A percentile compares a stretch with the other conserved stretches of the same genome.
Conservation (phyloP, 2,888 invertebrate species). For the Acanthosepion esculentum region DNA sequence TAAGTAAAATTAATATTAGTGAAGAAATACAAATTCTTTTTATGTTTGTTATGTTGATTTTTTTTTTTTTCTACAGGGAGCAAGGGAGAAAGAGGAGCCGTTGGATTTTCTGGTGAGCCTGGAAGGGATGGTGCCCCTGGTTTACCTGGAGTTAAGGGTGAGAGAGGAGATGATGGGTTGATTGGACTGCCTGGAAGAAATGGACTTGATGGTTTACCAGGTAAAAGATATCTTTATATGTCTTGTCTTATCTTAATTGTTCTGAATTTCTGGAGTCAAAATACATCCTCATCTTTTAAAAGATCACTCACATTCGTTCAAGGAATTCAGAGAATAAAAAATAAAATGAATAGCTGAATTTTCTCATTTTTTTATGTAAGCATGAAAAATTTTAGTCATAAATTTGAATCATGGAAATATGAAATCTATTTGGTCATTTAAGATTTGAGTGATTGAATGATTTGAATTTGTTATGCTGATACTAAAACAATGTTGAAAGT, state of each 20-base stretch:
- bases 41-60: background rate
- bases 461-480: no score
- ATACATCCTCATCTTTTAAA: no score
- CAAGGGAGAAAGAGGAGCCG: conserved; percentile 56
- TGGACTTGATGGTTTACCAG: conserved; percentile 52
- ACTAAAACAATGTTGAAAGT: no score
- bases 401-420: no score
- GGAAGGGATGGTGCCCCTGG: conserved; percentile 66
- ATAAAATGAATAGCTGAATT: no score
- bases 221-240: background rate
- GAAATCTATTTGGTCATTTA: no score
- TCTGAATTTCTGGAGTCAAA: no score
- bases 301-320: no score
- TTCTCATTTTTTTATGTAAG: no score
- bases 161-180: conserved; percentile 48
- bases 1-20: background rate
- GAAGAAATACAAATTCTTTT: background rate
- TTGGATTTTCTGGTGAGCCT: conserved; percentile 56
- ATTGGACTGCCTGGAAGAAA: conserved; percentile 47
- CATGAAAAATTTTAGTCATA: no score
- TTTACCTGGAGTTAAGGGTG: conserved; percentile 60
- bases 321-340: no score
- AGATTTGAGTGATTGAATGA: no score
- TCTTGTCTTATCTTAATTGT: background rate
- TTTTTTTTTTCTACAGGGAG: conserved; percentile 37